Evolutionary conservation across 2,797 vertebrate genomes (phyloP), one percentile per base, ranked within the genome.

Genomic region (Microtus obscurus): DNA sequence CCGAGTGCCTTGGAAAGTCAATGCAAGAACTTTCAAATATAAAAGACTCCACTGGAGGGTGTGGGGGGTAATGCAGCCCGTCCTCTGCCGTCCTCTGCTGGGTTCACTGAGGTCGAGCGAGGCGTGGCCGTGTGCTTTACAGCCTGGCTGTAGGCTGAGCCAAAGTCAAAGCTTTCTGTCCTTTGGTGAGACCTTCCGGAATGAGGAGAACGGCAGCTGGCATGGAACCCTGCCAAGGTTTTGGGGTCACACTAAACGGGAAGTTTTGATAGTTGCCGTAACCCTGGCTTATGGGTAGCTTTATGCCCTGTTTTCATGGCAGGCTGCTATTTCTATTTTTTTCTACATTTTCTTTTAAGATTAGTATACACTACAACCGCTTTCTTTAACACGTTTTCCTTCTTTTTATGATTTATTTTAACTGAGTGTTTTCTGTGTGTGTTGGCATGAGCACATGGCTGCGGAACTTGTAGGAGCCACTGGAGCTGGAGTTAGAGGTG

Each of bases 21-120:
- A 90, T 95, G 95, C 89, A 88, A 93, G 80, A 91, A 95, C 61
- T 93, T 88, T 94, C 80, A 96, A 95, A 85, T 96, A 93, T 85
- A 83, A 95, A 96, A 82, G 89, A 93, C 65, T 88, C 83, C 78
- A 90, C 81, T 94, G 53, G 89, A 95, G 87, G 95, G 87, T 69
- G 89, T 95, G 59, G 34, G 34, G 59, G 74, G 29, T 63, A 25
- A 87, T 65, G 67, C 88, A 82, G 89, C 94, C 73, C 78, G 40
- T 63, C 95, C 91, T 95, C 87, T 65, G 0, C 11, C 14, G 17
- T 90, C 5, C 61, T 59, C 85, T 16, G 10, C 65, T 2, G 74
- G 65, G 92, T 91, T 95, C 94, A 77, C 65, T 87, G 90, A 96
- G 95, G 95, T 96, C 94, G 88, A 45, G 53, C 40, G 65, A 92